These are phyloP conservation scores for Aphaenogaster ashmeadi DNA, from an alignment of 1,140 invertebrate genomes.

Conservation along the genomic window DNA sequence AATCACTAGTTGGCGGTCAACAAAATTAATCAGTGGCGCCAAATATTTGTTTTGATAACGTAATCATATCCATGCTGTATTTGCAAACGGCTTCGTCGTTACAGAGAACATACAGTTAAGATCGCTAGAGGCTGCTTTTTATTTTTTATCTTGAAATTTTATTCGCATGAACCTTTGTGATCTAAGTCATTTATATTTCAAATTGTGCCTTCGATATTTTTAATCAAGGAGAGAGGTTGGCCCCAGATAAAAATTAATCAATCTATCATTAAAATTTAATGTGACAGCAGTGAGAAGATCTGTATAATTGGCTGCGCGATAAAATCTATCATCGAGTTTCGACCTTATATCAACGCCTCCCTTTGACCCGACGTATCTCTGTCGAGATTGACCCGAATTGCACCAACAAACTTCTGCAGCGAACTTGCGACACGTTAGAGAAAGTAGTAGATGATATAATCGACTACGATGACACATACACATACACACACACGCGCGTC, in stretches of 20 bases:
- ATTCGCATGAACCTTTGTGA: neutral
- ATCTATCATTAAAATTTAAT: slow-evolving; percentile 33
- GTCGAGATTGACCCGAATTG: slow-evolving; percentile 71
- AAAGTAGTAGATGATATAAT: slow-evolving; percentile 66
- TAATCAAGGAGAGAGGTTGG: neutral
- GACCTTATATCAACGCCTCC: slow-evolving; percentile 42
- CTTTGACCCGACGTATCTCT: slow-evolving; percentile 61
- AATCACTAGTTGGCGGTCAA: slow-evolving; percentile 50
- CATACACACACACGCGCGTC: neutral
- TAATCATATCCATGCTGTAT: slow-evolving; percentile 6
- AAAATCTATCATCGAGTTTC: slow-evolving; percentile 49
- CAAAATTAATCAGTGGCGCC: slow-evolving; percentile 43
- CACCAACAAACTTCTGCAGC: slow-evolving; percentile 63
- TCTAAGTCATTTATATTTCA: neutral
- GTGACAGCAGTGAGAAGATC: neutral
- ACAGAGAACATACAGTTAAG: neutral
- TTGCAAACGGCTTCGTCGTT: neutral
- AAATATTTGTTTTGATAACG: slow-evolving; percentile 39
- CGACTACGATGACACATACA: slow-evolving; percentile 59
- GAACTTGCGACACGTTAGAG: slow-evolving; percentile 65
- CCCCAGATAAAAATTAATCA: neutral
- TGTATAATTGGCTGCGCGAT: slow-evolving; percentile 59
- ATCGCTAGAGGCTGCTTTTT: neutral
- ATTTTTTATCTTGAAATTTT: neutral
- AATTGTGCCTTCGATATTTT: neutral